Conservation (phyloP, 2,113 vertebrate species). For the Arenaria interpres region DNA sequence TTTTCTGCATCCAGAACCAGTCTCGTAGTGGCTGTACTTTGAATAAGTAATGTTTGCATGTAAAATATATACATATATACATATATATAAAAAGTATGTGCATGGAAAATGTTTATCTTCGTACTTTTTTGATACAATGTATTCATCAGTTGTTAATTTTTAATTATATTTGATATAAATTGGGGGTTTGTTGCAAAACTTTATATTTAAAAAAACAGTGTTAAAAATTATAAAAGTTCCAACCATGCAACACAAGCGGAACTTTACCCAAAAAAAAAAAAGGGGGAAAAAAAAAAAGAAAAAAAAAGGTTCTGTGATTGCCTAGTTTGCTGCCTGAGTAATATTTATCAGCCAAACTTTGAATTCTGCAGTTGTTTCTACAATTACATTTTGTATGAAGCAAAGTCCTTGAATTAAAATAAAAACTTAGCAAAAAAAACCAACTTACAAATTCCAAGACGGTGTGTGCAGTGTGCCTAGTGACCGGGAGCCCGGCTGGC, state of each 20-base stretch:
- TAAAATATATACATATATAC: constrained; percentile 86
- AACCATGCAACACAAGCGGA: constrained; percentile 77
- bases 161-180: constrained; percentile 95
- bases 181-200: constrained; percentile 87
- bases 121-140: constrained; percentile 95
- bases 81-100: constrained; percentile 79
- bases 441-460: not conserved
- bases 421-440: constrained; percentile 78
- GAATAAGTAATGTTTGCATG: constrained; percentile 91
- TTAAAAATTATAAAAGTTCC: constrained; percentile 74
- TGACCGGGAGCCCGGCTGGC: not conserved
- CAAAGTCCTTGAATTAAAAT: constrained; percentile 94
- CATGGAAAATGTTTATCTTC: constrained; percentile 91
- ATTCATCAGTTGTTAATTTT: constrained; percentile 91
- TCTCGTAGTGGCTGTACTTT: constrained; percentile 85
- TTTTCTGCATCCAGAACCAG: constrained; percentile 81
- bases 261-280: constrained; percentile 57
- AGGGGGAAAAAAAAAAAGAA: not conserved
- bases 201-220: constrained; percentile 83
- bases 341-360: constrained; percentile 90
- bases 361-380: constrained; percentile 97
- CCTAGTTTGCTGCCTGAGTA: constrained; percentile 89
- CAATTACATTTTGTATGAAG: constrained; percentile 97
- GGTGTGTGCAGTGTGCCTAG: constrained; percentile 49
- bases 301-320: constrained; percentile 77